Evolutionary conservation across 2,888 invertebrate species (phyloP).

Genomic region (Cecidostiba fungosa): DNA sequence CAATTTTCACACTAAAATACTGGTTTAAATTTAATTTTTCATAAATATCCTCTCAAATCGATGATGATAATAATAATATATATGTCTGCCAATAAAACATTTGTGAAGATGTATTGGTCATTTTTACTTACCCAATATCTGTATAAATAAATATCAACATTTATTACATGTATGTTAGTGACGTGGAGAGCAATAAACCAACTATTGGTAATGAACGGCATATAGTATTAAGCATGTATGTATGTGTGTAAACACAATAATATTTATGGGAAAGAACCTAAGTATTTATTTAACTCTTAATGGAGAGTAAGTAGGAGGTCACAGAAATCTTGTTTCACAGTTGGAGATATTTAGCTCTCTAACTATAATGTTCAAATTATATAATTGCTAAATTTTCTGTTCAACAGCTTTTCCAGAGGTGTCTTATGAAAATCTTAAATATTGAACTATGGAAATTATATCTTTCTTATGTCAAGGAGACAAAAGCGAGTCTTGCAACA

Average conservation of each 20-base stretch:
- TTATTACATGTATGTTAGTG: conserved; percentile 54
- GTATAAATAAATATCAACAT: conserved; percentile 41
- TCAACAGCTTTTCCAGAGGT: conserved; percentile 95
- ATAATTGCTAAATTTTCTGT: conserved; percentile 70
- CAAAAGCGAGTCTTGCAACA: conserved; percentile 94
- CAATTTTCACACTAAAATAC: conserved; percentile 66
- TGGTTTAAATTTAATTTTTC: conserved; percentile 67
- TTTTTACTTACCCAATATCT: conserved; percentile 76
- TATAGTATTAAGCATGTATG: conserved; percentile 53
- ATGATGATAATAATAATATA: conserved; percentile 62
- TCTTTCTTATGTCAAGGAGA: conserved; percentile 98
- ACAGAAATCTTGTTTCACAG: conserved; percentile 48
- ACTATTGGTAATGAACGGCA: conserved; percentile 50
- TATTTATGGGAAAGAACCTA: conserved; percentile 53
- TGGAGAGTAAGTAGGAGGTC: conserved; percentile 64
- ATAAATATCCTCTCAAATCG: conserved; percentile 54
- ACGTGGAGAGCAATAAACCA: conserved; percentile 45
- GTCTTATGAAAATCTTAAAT: conserved; percentile 98
- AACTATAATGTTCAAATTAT: conserved; percentile 32
- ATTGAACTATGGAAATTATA: conserved; percentile 99
- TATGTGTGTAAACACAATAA: conserved; percentile 51
- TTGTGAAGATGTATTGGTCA: conserved; percentile 75
- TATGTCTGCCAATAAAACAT: conserved; percentile 75
- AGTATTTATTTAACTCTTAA: conserved; percentile 56
- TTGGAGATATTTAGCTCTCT: conserved; percentile 44